Evolutionary conservation across 2,797 vertebrate species (phyloP).

Genomic region (Cryptoblepharus egeriae): DNA sequence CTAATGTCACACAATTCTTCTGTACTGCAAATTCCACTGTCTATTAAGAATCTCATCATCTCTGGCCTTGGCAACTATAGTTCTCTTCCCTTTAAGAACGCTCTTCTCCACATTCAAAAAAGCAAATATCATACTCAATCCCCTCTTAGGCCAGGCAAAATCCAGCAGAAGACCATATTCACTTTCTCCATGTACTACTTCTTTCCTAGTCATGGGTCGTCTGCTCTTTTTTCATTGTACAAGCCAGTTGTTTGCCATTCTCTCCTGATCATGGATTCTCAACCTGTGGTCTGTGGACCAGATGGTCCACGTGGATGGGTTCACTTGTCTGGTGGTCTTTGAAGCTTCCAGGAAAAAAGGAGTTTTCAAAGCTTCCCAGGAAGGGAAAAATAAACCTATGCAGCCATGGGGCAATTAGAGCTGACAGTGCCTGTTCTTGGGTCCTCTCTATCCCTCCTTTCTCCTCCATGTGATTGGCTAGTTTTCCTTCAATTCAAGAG

Average conservation of each 20-base stretch:
- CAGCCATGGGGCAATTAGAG: too few species aligned
- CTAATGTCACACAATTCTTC: neutral
- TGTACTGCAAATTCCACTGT: neutral
- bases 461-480: too few species aligned
- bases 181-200: slow-evolving; percentile 12
- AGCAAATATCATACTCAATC: neutral
- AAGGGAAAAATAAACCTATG: too few species aligned
- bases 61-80: neutral
- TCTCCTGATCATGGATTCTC: too few species aligned
- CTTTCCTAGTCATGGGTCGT: neutral
- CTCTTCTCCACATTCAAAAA: neutral
- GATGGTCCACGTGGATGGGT: too few species aligned
- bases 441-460: too few species aligned
- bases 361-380: too few species aligned
- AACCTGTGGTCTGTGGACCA: too few species aligned
- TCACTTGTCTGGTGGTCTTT: too few species aligned
- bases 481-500: too few species aligned
- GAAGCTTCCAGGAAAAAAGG: too few species aligned
- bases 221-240: neutral
- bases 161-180: neutral
- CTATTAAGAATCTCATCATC: neutral
- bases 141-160: neutral
- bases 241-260: neutral
- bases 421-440: too few species aligned
- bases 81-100: neutral